phyloP scores from a whole-genome alignment of 1,140 invertebrate genomes.

The Halotydeus destructor region DNA sequence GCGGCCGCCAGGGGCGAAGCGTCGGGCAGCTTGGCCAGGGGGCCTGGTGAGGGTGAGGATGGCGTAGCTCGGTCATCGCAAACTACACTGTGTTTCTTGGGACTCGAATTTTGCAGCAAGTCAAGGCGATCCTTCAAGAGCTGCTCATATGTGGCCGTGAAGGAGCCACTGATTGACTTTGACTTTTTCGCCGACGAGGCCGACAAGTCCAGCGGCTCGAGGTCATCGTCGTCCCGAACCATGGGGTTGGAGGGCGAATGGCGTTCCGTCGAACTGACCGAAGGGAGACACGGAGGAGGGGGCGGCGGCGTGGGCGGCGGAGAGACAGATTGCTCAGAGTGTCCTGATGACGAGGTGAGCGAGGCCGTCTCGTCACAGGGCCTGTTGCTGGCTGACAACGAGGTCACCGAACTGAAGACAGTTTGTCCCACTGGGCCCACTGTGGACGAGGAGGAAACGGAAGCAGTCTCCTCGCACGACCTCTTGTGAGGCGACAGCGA shows the following conservation, averaged over 20 bases:
- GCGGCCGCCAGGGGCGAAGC: too few relatives aligned
- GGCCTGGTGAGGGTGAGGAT: too few relatives aligned
- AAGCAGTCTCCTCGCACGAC: too few relatives aligned
- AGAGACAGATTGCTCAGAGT: constrained; percentile 4
- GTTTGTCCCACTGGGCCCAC: too few relatives aligned
- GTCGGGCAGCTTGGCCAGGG: neutral
- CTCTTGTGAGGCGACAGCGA: too few relatives aligned
- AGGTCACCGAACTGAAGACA: too few relatives aligned
- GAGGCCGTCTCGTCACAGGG: neutral
- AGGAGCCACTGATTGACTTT: neutral
- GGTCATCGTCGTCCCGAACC: neutral
- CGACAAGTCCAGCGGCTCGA: neutral
- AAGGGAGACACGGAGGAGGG: neutral
- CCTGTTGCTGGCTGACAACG: neutral
- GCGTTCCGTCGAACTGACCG: neutral
- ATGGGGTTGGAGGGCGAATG: neutral
- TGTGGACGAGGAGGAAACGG: too few relatives aligned
- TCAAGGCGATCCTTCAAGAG: too few relatives aligned
- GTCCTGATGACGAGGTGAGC: neutral
- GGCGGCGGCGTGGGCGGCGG: neutral
- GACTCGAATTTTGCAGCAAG: too few relatives aligned
- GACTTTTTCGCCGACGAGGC: neutral
- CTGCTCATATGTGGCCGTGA: too few relatives aligned
- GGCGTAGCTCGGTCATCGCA: neutral
- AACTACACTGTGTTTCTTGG: too few relatives aligned